phyloP scores from a whole-genome alignment of 2,797 vertebrate species.

The Numenius phaeopus region DNA sequence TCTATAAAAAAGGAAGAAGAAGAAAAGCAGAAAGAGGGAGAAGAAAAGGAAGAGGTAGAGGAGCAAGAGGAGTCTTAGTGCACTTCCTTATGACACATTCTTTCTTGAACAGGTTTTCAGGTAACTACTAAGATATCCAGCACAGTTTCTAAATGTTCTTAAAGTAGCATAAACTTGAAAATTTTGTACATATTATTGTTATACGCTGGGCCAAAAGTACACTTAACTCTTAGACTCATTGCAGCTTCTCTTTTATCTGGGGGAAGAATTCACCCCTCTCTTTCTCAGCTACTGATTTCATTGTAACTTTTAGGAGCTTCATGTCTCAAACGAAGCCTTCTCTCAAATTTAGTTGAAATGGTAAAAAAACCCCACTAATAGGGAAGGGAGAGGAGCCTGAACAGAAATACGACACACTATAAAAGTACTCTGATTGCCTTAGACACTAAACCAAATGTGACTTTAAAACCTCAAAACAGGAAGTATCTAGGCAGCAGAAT shows the following conservation, averaged over 20 bases:
- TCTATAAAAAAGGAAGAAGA: not conserved
- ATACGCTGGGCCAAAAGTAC: not conserved
- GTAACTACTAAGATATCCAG: conserved; percentile 9
- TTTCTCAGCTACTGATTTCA: not conserved
- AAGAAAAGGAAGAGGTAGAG: not conserved
- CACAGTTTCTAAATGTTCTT: not conserved
- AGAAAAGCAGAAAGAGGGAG: not conserved
- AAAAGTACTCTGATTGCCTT: not conserved
- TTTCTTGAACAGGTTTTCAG: conserved; percentile 71
- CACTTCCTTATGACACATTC: not conserved
- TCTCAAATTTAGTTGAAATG: not conserved
- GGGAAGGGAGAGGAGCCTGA: not conserved
- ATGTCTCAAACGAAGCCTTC: not conserved
- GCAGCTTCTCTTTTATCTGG: not conserved
- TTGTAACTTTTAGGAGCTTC: not conserved
- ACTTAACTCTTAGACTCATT: not conserved
- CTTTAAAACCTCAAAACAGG: not conserved
- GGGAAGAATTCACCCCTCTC: not conserved
- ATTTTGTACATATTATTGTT: not conserved
- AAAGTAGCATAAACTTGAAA: not conserved
- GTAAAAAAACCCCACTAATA: not conserved
- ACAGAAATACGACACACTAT: not conserved
- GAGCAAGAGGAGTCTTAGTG: conserved; percentile 73
- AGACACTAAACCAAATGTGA: not conserved
- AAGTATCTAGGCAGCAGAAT: not conserved